phyloP scores from a whole-genome alignment of 2,113 vertebrate species.

The Acanthisitta chloris region DNA sequence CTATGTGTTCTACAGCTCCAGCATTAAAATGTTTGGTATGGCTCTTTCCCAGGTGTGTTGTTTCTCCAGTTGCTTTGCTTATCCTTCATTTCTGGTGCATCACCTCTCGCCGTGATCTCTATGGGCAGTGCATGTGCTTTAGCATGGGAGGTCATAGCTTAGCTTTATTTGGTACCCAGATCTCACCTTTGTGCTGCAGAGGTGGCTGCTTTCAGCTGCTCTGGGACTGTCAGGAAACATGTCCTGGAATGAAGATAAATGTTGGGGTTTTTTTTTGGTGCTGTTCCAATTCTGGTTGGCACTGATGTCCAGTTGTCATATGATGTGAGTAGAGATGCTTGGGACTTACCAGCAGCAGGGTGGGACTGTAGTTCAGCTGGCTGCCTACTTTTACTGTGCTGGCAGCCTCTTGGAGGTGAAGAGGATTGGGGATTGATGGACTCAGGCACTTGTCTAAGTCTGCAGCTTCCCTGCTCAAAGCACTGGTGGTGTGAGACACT shows the following conservation, averaged over 20 bases:
- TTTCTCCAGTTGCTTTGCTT: background rate
- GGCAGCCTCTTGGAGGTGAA: background rate
- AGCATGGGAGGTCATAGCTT: rapidly evolving
- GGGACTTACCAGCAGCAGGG: background rate
- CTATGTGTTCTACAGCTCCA: background rate
- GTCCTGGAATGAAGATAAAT: background rate
- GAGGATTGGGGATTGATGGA: background rate
- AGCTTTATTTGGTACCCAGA: background rate
- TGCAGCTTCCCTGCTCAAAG: background rate
- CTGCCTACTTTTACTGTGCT: background rate
- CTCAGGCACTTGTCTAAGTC: background rate
- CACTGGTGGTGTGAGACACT: background rate
- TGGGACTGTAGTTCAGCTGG: background rate
- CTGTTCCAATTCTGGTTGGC: background rate
- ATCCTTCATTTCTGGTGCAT: background rate
- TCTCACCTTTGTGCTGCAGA: background rate
- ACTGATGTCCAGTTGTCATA: background rate
- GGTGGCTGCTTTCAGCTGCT: background rate
- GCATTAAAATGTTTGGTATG: background rate
- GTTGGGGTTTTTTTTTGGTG: background rate
- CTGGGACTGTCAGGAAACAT: background rate
- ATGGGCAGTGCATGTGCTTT: rapidly evolving
- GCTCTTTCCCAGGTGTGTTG: background rate
- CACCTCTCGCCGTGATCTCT: rapidly evolving
- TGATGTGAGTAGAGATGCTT: rapidly evolving